phyloP scores from a whole-genome alignment of 2,797 vertebrate genomes.

The Cottoperca gobio region DNA sequence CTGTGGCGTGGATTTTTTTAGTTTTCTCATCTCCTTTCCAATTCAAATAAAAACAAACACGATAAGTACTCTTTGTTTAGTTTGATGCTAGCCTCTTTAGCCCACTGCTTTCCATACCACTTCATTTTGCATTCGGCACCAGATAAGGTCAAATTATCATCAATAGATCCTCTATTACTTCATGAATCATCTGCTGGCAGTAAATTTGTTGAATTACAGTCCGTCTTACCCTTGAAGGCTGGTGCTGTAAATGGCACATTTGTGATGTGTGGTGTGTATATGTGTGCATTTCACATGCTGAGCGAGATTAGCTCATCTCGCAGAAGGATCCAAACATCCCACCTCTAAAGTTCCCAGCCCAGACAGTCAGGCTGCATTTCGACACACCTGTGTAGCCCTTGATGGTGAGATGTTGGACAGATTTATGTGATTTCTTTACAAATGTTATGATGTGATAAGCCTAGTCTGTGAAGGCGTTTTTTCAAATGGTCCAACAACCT shows the following conservation, averaged over 20 bases:
- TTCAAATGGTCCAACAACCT: neutral
- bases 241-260: conserved; percentile 31
- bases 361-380: neutral
- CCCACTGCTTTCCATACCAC: neutral
- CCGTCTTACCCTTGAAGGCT: neutral
- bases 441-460: conserved; percentile 23
- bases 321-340: conserved; percentile 38
- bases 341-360: conserved; percentile 25
- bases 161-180: neutral
- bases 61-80: neutral
- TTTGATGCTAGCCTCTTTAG: neutral
- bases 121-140: neutral
- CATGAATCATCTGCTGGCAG: neutral
- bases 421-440: conserved; percentile 24
- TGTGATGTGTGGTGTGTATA: conserved; percentile 22
- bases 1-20: too few relatives aligned
- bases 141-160: neutral
- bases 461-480: neutral
- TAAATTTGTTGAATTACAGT: neutral
- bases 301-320: conserved; percentile 59
- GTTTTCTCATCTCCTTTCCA: too few relatives aligned
- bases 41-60: neutral
- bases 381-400: conserved; percentile 7
- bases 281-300: conserved; percentile 23
- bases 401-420: neutral